Percentiles rank a stretch among this genome's conserved stretches.
phyloP scores from a whole-genome alignment of 1,140 invertebrate species.

The Piezodorus guildinii region DNA sequence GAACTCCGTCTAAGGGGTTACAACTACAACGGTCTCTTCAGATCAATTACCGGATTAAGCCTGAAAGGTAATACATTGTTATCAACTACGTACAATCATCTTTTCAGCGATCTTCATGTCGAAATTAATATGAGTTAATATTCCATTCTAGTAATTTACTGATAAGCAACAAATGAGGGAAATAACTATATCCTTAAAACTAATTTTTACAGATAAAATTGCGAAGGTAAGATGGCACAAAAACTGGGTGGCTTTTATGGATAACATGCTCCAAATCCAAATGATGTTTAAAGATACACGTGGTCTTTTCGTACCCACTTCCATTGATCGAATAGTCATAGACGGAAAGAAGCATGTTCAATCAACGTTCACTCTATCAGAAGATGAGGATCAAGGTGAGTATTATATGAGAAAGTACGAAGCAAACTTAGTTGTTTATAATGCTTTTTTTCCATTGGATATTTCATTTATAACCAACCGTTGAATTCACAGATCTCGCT shows the following conservation, averaged over 20 bases:
- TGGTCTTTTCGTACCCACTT: constrained; percentile 70
- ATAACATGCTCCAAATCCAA: constrained; percentile 81
- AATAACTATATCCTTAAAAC: no score
- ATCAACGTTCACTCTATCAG: neutral
- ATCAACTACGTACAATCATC: neutral
- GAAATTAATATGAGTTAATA: no score
- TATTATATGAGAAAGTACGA: neutral
- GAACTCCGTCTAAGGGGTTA: constrained; percentile 83
- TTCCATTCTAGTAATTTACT: no score
- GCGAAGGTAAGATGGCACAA: constrained; percentile 49
- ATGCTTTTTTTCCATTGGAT: no score
- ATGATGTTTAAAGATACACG: constrained; percentile 63
- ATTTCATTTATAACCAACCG: no score
- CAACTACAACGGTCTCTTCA: constrained; percentile 72
- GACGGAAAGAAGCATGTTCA: constrained; percentile 51
- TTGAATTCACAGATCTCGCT: constrained; percentile 25
- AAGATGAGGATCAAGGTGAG: neutral
- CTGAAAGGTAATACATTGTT: constrained; percentile 32
- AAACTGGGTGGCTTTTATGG: constrained; percentile 88
- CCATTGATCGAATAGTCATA: constrained; percentile 66
- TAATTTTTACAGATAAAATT: neutral
- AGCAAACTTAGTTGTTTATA: no score
- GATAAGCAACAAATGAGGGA: no score
- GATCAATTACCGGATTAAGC: constrained; percentile 43
- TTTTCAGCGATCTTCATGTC: no score